phyloP scores from a whole-genome alignment of 1,140 invertebrate species.

The Sitophilus oryzae region DNA sequence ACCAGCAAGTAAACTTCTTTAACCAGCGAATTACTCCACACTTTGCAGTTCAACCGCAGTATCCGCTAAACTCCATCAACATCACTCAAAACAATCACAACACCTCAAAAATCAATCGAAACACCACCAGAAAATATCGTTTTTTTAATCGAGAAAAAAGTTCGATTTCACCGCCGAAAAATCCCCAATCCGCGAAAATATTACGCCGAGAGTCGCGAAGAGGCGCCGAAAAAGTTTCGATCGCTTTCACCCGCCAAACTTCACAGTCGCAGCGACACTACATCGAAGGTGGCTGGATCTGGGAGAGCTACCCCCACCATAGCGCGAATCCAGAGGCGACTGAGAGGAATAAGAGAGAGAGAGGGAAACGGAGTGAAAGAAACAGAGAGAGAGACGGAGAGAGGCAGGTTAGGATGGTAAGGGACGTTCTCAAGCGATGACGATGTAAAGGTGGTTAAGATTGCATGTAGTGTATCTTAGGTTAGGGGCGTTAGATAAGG shows the following conservation, averaged over 20 bases:
- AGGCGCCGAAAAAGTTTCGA: neutral
- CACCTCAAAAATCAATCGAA: too few relatives aligned
- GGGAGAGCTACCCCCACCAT: conserved; percentile 23
- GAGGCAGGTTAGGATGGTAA: neutral
- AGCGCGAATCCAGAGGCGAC: conserved; percentile 5
- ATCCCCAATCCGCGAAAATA: too few relatives aligned
- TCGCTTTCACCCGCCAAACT: neutral
- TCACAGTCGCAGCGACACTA: conserved; percentile 17
- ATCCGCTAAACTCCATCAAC: too few relatives aligned
- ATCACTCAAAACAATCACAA: too few relatives aligned
- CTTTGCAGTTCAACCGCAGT: too few relatives aligned
- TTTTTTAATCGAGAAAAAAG: too few relatives aligned
- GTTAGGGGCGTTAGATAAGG: neutral
- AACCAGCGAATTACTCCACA: too few relatives aligned
- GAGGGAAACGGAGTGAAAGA: conserved; percentile 2
- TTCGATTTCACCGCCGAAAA: too few relatives aligned
- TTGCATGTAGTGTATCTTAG: conserved; percentile 14
- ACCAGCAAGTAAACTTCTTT: too few relatives aligned
- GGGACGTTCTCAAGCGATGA: too few relatives aligned
- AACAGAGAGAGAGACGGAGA: conserved; percentile 3
- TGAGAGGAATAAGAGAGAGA: conserved; percentile 4
- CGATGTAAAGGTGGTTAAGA: neutral
- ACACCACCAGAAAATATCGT: too few relatives aligned
- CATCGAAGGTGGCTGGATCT: conserved; percentile 25
- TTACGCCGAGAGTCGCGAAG: too few relatives aligned